Conservation (phyloP, 2,888 invertebrate genomes). For the Ectobius pallidus region DNA sequence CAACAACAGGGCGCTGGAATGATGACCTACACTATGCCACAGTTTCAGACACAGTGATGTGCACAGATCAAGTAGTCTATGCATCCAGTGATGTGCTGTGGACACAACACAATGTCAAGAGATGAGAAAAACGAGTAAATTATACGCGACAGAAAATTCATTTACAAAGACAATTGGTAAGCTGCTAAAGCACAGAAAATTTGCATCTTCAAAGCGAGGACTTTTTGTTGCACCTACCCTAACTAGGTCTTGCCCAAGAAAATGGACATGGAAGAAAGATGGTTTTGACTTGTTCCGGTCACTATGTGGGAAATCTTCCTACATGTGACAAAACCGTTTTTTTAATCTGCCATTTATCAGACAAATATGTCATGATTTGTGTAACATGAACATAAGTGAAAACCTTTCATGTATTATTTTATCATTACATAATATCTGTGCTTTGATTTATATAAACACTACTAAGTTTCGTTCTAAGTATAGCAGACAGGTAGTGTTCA, state of each 20-base stretch:
- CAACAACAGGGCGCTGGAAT: constrained; percentile 50
- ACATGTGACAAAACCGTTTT: constrained; percentile 29
- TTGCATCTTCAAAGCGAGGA: constrained; percentile 7
- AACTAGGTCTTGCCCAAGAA: constrained; percentile 30
- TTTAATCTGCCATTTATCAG: constrained; percentile 27
- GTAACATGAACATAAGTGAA: constrained; percentile 13
- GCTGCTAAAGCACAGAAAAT: constrained; percentile 19
- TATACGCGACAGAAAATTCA: constrained; percentile 11
- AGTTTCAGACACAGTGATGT: constrained; percentile 84
- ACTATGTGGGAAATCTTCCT: constrained; percentile 26
- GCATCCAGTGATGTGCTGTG: constrained; percentile 11
- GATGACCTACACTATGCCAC: constrained; percentile 70
- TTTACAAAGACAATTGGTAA: constrained; percentile 5
- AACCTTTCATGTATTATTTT: constrained; percentile 32
- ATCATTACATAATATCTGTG: constrained; percentile 32
- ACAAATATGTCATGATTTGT: constrained; percentile 18
- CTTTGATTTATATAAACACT: constrained; percentile 11
- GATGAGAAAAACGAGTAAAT: background rate
- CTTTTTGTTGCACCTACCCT: background rate
- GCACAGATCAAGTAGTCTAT: constrained; percentile 1
- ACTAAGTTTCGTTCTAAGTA: constrained; percentile 27
- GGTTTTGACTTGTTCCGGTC: constrained; percentile 8
- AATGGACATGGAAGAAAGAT: constrained; percentile 22
- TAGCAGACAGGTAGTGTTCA: constrained; percentile 30
- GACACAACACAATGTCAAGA: constrained; percentile 1